Conservation (phyloP, 1,140 invertebrate genomes). For the Sarcophaga bullata region DNA sequence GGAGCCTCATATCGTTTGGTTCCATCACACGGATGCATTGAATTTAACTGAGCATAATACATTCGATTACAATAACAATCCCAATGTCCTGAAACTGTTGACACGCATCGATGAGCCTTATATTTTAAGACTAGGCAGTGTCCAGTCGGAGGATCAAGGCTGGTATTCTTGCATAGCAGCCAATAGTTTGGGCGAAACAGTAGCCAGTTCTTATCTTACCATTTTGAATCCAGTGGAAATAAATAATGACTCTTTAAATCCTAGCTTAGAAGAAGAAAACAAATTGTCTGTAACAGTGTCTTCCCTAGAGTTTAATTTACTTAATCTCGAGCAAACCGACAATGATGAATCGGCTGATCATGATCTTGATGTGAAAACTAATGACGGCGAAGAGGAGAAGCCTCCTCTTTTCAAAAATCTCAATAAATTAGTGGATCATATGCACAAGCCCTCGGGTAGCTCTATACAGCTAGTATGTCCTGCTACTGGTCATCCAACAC, state of each 20-base stretch:
- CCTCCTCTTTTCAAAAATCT: constrained; percentile 43
- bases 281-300: background rate
- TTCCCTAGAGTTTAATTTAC: background rate
- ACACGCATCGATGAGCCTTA: constrained; percentile 66
- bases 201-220: constrained; percentile 85
- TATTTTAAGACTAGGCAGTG: constrained; percentile 79
- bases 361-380: constrained; percentile 4
- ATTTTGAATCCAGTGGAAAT: background rate
- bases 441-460: constrained; percentile 71
- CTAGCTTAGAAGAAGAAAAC: constrained; percentile 67
- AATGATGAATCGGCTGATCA: constrained; percentile 31
- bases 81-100: constrained; percentile 37
- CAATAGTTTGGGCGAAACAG: constrained; percentile 82
- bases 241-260: background rate
- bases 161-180: constrained; percentile 93
- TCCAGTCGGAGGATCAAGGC: constrained; percentile 85
- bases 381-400: constrained; percentile 18
- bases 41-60: background rate
- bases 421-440: background rate
- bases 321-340: constrained; percentile 31
- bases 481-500: constrained; percentile 73
- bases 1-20: constrained; percentile 81
- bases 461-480: constrained; percentile 74
- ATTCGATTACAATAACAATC: background rate
- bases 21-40: constrained; percentile 51